Evolutionary conservation across 2,113 vertebrate species (phyloP), one percentile per base, ranked within the genome.

Genomic region (Chlorocebus sabaeus): DNA sequence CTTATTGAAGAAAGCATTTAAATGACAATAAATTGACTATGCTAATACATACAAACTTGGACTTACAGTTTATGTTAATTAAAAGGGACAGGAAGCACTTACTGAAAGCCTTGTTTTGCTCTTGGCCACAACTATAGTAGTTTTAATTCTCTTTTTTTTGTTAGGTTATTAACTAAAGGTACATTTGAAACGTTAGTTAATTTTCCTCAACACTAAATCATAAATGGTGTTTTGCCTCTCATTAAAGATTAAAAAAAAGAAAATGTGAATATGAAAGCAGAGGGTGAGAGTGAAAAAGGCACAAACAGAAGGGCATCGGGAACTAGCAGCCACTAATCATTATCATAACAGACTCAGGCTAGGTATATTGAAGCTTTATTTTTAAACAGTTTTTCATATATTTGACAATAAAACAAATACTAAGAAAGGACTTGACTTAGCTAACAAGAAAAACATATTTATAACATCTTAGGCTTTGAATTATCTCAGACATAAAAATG

Each of bases 61-160:
- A 64, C 45, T 61, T 72, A 45, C 89, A 90, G 35, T 87, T 90
- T 87, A 76, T 52, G 6, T 73, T 94, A 92, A 84, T 14, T 72
- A 18, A 85, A 81, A 78, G 16, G 4, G 3, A 64, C 3, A 93
- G 22, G 38, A 95, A 83, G 32, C 64, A 48, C 17, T 83, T 83
- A 38, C 18, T 76, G 67, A 38, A 94, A 91, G 6, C 3, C 20
- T 90, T 67, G 14, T 22, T 93, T 95, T 93, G 30, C 81, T 67
- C 43, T 82, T 79, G 50, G 5, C 16, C 43, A 90, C 35, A 48
- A 75, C 78, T 91, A 22, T 2, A 81, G 35, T 50, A 43, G 25
- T 68, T 93, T 95, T 70, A 90, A 89, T 96, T 90, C 11, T 78
- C 81, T 73, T 64, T 96, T 94, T 68, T 94, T 79, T 94, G 48